phyloP scores from a whole-genome alignment of 2,888 invertebrate species.

The Macaria liturata region DNA sequence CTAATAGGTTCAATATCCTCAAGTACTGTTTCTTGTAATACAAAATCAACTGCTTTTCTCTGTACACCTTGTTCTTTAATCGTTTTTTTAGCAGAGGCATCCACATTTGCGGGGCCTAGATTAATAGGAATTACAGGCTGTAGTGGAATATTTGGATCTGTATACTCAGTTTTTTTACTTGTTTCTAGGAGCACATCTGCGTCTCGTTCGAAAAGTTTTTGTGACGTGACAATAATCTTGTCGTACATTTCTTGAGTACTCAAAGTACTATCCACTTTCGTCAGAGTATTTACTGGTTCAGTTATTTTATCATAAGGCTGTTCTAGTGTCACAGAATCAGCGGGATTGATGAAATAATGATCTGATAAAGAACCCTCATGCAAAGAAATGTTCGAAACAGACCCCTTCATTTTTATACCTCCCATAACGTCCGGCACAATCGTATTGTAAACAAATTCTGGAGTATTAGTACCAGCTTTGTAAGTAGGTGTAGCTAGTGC shows the following conservation, averaged over 20 bases:
- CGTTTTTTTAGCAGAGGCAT: background rate
- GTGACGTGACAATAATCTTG: constrained; percentile 3
- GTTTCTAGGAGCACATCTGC: background rate
- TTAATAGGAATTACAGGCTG: background rate
- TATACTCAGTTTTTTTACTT: background rate
- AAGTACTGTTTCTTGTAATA: background rate
- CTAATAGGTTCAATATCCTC: background rate
- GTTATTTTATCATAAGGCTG: too few species aligned
- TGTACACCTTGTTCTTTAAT: background rate
- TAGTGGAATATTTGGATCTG: constrained; percentile 4
- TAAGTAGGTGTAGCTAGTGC: constrained; percentile 40
- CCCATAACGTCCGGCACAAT: background rate
- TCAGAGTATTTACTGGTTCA: background rate
- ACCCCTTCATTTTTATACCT: constrained; percentile 51
- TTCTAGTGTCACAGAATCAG: too few species aligned
- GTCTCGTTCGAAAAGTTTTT: constrained; percentile 3
- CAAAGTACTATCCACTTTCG: constrained; percentile 22
- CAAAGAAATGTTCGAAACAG: constrained; percentile 31
- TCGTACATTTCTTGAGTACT: constrained; percentile 3
- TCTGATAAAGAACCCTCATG: constrained; percentile 15
- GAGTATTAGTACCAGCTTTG: constrained; percentile 40
- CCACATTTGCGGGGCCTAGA: background rate
- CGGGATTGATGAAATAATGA: too few species aligned
- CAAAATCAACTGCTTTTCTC: constrained; percentile 4
- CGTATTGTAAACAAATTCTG: background rate